Conservation (phyloP, 2,797 vertebrate genomes). For the Muscicapa striata region DNA sequence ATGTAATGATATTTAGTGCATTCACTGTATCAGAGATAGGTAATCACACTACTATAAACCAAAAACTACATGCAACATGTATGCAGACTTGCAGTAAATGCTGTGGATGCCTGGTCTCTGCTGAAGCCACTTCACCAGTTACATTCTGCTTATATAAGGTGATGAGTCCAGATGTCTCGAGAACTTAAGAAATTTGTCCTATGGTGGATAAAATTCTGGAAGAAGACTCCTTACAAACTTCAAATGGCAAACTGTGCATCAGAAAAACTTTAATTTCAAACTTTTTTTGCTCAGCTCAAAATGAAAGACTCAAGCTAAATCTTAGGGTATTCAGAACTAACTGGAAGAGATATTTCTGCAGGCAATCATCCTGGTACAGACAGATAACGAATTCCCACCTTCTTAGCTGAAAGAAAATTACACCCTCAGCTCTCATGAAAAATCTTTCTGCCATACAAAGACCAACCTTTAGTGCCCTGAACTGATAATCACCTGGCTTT, state of each 20-base stretch:
- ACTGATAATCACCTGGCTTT: constrained; percentile 41
- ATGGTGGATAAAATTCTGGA: not conserved
- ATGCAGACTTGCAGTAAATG: not conserved
- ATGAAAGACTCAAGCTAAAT: constrained; percentile 48
- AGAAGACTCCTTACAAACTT: not conserved
- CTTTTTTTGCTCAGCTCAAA: constrained; percentile 2
- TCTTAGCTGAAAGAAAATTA: constrained; percentile 50
- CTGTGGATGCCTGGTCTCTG: not conserved
- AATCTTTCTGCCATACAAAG: constrained; percentile 43
- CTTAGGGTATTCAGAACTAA: constrained; percentile 42
- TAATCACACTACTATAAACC: not conserved
- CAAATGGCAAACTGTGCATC: not conserved
- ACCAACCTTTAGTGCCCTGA: not conserved
- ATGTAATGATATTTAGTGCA: not conserved
- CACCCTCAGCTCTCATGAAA: constrained; percentile 27
- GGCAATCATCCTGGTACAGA: constrained; percentile 55
- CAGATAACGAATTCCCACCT: constrained; percentile 59
- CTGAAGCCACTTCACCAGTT: not conserved
- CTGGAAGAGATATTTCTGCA: constrained; percentile 45
- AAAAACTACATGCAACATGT: not conserved
- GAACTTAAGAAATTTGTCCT: not conserved
- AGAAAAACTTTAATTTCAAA: not conserved
- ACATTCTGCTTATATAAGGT: not conserved
- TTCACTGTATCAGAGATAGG: not conserved
- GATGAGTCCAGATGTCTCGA: not conserved